Evolutionary conservation across 1,140 invertebrate genomes (phyloP), one percentile per base, ranked within the genome.

Genomic region (Sitophilus oryzae): DNA sequence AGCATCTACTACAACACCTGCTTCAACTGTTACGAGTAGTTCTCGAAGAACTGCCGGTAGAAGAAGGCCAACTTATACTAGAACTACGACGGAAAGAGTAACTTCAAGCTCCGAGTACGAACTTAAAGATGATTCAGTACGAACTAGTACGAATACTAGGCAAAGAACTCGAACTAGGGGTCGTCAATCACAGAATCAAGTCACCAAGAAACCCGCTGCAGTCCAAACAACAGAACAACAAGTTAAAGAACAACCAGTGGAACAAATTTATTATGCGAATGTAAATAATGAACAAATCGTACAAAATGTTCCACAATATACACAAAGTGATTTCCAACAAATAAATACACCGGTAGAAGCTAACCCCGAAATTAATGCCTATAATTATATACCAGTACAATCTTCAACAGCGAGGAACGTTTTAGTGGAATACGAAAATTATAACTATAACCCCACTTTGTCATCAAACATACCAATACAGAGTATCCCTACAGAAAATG

Each of bases 71-170:
- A 49, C 19, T 44, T n/a, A n/a, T n/a, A 21, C 51, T 1, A 62
- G 60, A 51, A 52, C 59, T n/a, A 55, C 63, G 2, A 63, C 63
- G 54, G 75, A 76, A 66, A 62, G 70, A 42, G 69, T 71, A 20
- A 68, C 66, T 55, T 71, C 74, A 15, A 74, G 77, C 8, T 75
- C 77, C 0, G 74, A 80, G 56, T 75, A 74, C 20, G 56, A 71
- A 15, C 68, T 66, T 4, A 68, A 51, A 35, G 46, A 56, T 14
- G 52, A 54, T 10, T 35, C 4, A 18, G 34, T 4, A 74, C 69
- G 66, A 70, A 70, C 70, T 45, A 20, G 66, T 66, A 35, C 53
- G 6, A 49, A 48, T 9, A 45, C 59, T 3, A 66, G 59, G 34
- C 63, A 61, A 34, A 59, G 66, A 45, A 66, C 66, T 46, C 61